Evolutionary conservation across 2,113 vertebrate genomes (phyloP), one percentile per base, ranked within the genome.

Genomic region (Myxocyprinus asiaticus): DNA sequence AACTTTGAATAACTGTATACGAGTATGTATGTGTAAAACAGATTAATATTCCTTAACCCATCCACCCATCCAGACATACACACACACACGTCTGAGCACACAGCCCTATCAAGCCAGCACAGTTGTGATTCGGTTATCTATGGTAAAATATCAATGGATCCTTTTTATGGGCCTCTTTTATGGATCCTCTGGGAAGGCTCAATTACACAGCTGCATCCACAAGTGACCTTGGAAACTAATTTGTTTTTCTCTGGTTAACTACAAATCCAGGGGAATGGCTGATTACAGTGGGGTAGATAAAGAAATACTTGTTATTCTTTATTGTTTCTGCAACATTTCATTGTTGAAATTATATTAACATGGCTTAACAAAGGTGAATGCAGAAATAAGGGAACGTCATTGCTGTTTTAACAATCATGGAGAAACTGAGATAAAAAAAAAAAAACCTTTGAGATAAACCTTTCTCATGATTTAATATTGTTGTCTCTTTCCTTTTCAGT

Each of bases 191-290:
- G 82, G 85, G 88, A 88, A 33, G 75, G 80, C 89, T 92, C 88
- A 87, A 91, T 92, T 92, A 87, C 85, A 70, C 81, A 47, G 76
- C 78, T 59, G 79, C 86, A 84, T 88, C 87, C 85, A 87, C 83
- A 78, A 85, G 79, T 90, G 90, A 94, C 93, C 90, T 93, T 92
- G 89, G 87, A 89, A 92, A 86, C 88, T 92, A 90, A 90, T 93
- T 92, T 91, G 85, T 88, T 91, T 90, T 88, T 78, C 80, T 88
- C 81, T 82, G 47, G 78, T 91, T 90, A 91, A 91, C 88, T 82
- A 87, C 85, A 85, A 81, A 87, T 88, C 80, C 86, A 90, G 85
- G 88, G 81, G 64, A 71, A 82, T 84, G 67, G 83, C 81, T 42
- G 65, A 88, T 89, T 87, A 85, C 78, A 81, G 64, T 43, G 48